Percentiles rank a stretch among this genome's conserved stretches.
These are phyloP conservation scores for Hippasteria phrygiana DNA, from an alignment of 53 echinoderm and acorn worm species.

Conservation along the genomic window DNA sequence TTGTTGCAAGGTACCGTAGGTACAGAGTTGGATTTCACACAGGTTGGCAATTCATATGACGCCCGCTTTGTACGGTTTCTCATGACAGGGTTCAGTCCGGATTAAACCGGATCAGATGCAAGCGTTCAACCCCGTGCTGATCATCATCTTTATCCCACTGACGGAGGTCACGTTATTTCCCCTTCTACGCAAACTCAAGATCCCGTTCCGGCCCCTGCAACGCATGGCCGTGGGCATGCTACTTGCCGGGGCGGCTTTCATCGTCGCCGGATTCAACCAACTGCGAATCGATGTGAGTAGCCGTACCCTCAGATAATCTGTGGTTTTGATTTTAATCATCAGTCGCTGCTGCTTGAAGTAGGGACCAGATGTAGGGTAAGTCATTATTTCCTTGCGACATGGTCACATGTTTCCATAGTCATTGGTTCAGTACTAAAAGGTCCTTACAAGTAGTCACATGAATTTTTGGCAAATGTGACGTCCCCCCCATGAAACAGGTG, in stretches of 20 bases:
- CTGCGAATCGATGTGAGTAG: constrained; percentile 86
- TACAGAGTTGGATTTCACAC: no score
- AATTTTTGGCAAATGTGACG: no score
- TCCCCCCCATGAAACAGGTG: no score
- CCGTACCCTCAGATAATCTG: no score
- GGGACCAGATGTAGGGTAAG: no score
- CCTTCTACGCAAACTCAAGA: constrained; percentile 73
- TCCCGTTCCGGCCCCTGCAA: constrained; percentile 88
- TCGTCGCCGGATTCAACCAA: constrained; percentile 86
- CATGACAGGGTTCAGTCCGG: constrained; percentile 78
- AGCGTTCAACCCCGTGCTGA: constrained; percentile 93
- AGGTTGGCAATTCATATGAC: neutral
- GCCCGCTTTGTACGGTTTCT: neutral
- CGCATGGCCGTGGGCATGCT: constrained; percentile 91
- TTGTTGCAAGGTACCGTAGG: no score
- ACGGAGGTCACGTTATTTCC: constrained; percentile 90
- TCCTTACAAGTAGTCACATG: no score
- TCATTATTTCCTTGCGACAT: no score
- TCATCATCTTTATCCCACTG: constrained; percentile 90
- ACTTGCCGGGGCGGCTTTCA: constrained; percentile 80
- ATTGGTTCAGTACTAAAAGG: no score
- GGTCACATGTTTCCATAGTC: no score
- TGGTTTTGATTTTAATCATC: no score
- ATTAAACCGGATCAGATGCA: constrained; percentile 99
- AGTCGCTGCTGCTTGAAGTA: no score